Evolutionary conservation across 2,113 vertebrate genomes (phyloP).

Genomic region (Scatophagus argus): DNA sequence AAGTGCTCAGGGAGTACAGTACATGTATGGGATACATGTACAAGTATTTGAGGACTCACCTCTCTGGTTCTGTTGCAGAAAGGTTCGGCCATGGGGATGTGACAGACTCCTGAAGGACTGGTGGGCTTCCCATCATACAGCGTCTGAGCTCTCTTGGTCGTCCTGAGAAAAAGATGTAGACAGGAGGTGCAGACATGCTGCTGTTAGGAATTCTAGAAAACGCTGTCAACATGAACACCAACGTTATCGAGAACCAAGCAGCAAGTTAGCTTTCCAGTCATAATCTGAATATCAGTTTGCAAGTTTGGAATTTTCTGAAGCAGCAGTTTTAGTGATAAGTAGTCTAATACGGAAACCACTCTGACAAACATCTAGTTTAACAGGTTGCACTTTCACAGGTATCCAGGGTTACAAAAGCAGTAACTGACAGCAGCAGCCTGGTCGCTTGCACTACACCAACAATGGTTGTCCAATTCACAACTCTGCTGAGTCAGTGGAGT

Average conservation of each 20-base stretch:
- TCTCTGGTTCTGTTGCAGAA: slow-evolving; percentile 96
- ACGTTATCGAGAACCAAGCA: background rate
- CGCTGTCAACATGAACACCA: background rate
- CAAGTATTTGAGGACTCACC: slow-evolving; percentile 78
- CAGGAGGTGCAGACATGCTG: background rate
- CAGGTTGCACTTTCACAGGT: background rate
- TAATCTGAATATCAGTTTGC: background rate
- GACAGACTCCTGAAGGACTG: slow-evolving; percentile 90
- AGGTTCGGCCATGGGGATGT: slow-evolving; percentile 95
- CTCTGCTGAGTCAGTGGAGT: slow-evolving; percentile 30
- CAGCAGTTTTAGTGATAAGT: background rate
- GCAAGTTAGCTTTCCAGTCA: background rate
- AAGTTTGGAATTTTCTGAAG: background rate
- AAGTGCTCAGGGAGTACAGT: background rate
- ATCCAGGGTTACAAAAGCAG: background rate
- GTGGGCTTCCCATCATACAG: slow-evolving; percentile 89
- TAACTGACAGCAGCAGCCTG: background rate
- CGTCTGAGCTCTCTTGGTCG: slow-evolving; percentile 90
- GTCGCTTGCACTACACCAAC: background rate
- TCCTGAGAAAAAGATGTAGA: slow-evolving; percentile 82
- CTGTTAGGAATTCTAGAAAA: background rate
- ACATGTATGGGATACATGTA: background rate
- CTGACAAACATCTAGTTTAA: no score
- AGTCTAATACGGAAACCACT: no score
- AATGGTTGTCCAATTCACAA: background rate